These are phyloP conservation scores for Thymelicus lineola DNA, from an alignment of 2,888 invertebrate species.

Conservation along the genomic window DNA sequence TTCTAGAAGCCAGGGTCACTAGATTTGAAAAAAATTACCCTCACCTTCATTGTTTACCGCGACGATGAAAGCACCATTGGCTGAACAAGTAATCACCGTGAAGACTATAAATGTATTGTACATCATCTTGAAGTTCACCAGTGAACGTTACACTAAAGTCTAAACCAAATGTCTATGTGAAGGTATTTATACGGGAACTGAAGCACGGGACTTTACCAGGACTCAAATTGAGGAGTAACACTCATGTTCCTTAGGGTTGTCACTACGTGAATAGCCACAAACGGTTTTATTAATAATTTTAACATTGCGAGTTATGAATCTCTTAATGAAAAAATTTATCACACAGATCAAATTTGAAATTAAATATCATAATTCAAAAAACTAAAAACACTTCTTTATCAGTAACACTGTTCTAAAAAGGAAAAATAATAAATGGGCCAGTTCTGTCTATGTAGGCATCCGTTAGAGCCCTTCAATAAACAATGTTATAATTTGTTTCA, in stretches of 20 bases:
- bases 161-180: constrained; percentile 4
- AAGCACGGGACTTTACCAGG: constrained; percentile 39
- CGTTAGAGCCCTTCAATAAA: too few species aligned
- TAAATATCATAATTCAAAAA: too few species aligned
- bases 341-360: too few species aligned
- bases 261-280: not conserved
- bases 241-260: constrained; percentile 15
- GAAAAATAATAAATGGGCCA: too few species aligned
- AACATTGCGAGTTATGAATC: not conserved
- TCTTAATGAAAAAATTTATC: too few species aligned
- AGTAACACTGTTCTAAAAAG: too few species aligned
- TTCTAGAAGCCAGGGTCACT: too few species aligned
- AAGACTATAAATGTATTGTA: constrained; percentile 6
- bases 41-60: constrained; percentile 42
- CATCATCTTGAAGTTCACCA: not conserved
- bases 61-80: constrained; percentile 38
- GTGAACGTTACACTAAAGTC: constrained; percentile 38
- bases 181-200: constrained; percentile 4
- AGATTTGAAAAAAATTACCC: not conserved
- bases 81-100: constrained; percentile 25
- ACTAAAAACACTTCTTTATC: too few species aligned
- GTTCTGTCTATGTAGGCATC: too few species aligned
- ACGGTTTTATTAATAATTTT: not conserved
- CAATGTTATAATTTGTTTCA: too few species aligned
- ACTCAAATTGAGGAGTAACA: constrained; percentile 9